These are phyloP conservation scores for Chalcosyrphus nemorum DNA, from an alignment of 2,888 invertebrate genomes.

Conservation along the genomic window DNA sequence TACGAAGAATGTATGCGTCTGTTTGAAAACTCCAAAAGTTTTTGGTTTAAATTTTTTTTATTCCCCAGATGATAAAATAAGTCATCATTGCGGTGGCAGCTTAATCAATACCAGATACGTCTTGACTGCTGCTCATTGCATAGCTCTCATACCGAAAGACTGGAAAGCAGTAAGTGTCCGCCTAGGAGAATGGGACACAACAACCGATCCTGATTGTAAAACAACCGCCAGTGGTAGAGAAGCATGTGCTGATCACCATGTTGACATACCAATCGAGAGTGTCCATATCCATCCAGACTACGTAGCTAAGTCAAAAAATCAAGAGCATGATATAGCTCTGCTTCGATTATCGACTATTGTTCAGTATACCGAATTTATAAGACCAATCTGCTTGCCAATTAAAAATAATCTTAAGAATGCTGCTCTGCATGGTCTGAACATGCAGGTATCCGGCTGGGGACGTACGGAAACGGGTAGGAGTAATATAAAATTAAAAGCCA, in stretches of 20 bases:
- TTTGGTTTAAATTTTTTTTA: background rate
- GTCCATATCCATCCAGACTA: constrained; percentile 86
- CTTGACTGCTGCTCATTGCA: constrained; percentile 89
- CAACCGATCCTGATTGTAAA: constrained; percentile 77
- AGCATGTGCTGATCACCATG: constrained; percentile 85
- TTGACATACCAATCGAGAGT: constrained; percentile 84
- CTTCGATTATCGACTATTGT: constrained; percentile 84
- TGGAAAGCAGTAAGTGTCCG: constrained; percentile 84
- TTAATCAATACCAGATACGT: constrained; percentile 86
- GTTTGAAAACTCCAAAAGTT: background rate
- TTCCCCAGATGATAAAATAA: background rate
- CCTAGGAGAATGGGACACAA: constrained; percentile 81
- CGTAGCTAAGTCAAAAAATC: constrained; percentile 83
- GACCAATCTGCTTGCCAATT: constrained; percentile 85
- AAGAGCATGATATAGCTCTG: constrained; percentile 89
- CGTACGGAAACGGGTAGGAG: constrained; percentile 83
- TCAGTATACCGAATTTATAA: constrained; percentile 83
- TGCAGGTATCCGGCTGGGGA: constrained; percentile 86
- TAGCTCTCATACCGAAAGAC: constrained; percentile 85
- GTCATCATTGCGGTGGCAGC: constrained; percentile 87
- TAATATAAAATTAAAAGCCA: constrained; percentile 84
- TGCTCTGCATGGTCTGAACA: constrained; percentile 79
- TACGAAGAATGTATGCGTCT: background rate
- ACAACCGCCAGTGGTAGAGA: constrained; percentile 75
- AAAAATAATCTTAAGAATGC: constrained; percentile 76